A percentile compares a stretch with the other conserved stretches of the same genome.
Conservation (phyloP, 2,888 invertebrate species). For the Synergus gifuensis region DNA sequence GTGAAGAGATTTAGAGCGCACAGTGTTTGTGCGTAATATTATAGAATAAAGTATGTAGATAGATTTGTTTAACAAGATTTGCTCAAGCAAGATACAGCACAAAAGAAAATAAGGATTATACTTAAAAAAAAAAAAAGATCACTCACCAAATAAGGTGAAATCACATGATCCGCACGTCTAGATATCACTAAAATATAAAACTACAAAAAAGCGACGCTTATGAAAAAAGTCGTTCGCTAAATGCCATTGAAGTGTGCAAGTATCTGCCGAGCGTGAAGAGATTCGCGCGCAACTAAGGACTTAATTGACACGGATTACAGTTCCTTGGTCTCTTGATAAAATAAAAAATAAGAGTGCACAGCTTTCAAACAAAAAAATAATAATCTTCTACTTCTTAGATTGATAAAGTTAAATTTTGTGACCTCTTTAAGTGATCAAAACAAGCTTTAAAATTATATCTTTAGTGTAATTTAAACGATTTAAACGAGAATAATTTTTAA, state of each 20-base stretch:
- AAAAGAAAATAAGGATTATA: not conserved
- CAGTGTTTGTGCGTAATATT: constrained; percentile 18
- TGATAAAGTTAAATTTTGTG: not conserved
- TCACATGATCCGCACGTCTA: not conserved
- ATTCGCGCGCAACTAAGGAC: not conserved
- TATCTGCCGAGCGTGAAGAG: not conserved
- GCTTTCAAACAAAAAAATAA: not conserved
- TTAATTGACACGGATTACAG: constrained; percentile 23
- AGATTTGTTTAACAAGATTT: not conserved
- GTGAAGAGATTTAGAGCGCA: not conserved
- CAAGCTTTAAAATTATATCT: not conserved
- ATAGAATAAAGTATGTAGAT: not conserved
- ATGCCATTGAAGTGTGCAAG: constrained; percentile 9
- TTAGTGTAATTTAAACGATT: not conserved
- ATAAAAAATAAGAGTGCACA: not conserved
- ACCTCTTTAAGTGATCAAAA: not conserved
- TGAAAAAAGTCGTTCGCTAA: not conserved
- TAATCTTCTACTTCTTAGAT: not conserved
- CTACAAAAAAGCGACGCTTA: constrained; percentile 1
- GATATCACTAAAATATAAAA: constrained; percentile 21
- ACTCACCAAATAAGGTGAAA: constrained; percentile 9
- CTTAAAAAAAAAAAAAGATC: not conserved
- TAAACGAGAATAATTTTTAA: not conserved
- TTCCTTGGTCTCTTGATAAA: constrained; percentile 6
- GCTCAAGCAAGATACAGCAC: not conserved